Evolutionary conservation across 2,797 vertebrate genomes (phyloP), one percentile per base, ranked within the genome.

Genomic region (Takifugu ocellatus): DNA sequence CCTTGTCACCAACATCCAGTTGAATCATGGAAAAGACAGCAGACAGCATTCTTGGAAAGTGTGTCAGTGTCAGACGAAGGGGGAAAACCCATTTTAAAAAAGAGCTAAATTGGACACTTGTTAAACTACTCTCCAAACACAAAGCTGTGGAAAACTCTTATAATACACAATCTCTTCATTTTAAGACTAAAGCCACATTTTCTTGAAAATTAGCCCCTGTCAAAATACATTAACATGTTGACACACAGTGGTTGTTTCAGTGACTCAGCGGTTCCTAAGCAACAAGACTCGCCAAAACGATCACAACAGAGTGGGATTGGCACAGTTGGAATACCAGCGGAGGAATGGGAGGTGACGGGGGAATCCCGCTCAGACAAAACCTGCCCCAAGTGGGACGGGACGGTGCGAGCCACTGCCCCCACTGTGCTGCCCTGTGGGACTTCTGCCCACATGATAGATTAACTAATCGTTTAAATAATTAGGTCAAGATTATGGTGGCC

Each of bases 251-350:
- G 58, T 62, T 75, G 48, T 42, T 68, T 54, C 67, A 55, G 67
- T 88, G 89, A 90, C 77, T 90, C 86, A 86, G 58, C 75, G 56
- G 74, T 87, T 89, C 84, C 88, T 74, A 77, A 85, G 88, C 79
- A 90, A 85, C 72, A 56, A 25, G 42, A 58, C 26, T 27, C 52
- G 46, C 49, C 80, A 59, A 42, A 74, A 78, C 54, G 53, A 9
- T 33, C 0, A 33, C 76, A 65, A 70, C 59, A 21, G 7, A 56
- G 36, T 43, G 45, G 70, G 63, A 51, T 44, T 16, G 43, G 68
- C 80, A 67, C 61, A 49, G 45, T 61, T 51, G 71, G 67, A 69
- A 74, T 70, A 64, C 69, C 56, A 59, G 46, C 61, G 68, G 39
- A 49, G 8, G 10, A 29, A 54, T 48, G 51, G 31, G 51, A 51